phyloP scores from a whole-genome alignment of 2,797 vertebrate genomes.

The Triplophysa yarkandensis region DNA sequence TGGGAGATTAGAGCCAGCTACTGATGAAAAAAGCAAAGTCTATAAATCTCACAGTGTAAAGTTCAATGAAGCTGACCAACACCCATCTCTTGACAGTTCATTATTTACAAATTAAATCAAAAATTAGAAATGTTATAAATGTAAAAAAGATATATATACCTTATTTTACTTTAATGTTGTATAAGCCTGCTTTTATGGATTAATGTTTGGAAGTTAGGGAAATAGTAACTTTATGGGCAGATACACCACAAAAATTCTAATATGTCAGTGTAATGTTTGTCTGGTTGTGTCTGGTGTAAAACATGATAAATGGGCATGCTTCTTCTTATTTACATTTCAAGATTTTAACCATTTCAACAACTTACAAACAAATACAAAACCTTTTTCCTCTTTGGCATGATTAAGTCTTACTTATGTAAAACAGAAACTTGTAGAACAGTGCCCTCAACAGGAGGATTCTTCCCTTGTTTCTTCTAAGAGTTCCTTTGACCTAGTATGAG shows the following conservation, averaged over 20 bases:
- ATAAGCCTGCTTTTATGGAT: not conserved
- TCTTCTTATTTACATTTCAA: too few species aligned
- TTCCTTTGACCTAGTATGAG: too few species aligned
- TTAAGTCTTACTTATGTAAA: not conserved
- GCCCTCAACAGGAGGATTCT: slow-evolving; percentile 16
- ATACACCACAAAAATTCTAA: not conserved
- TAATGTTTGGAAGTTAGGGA: not conserved
- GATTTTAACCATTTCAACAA: not conserved
- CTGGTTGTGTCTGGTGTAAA: too few species aligned
- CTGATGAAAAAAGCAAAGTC: not conserved
- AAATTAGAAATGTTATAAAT: not conserved
- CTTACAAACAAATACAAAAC: not conserved
- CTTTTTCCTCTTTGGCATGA: not conserved
- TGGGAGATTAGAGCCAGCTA: slow-evolving; percentile 19
- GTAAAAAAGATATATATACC: too few species aligned
- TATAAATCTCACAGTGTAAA: not conserved
- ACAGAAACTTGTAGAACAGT: slow-evolving; percentile 1
- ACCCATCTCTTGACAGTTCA: too few species aligned
- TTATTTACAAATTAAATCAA: too few species aligned
- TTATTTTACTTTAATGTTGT: not conserved
- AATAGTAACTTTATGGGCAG: not conserved
- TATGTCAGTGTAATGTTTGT: too few species aligned
- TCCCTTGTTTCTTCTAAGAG: not conserved
- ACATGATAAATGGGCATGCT: too few species aligned
- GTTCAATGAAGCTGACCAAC: not conserved